phyloP scores from a whole-genome alignment of 1,140 invertebrate species.

The honey bee (Apis mellifera) region Amel_HAv3.1 CM009933.2:4806501-4807000 shows the following conservation, averaged over 20 bases:
- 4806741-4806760: slow-evolving; percentile 75
- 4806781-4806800: slow-evolving; percentile 76
- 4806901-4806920: slow-evolving; percentile 70
- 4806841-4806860: slow-evolving; percentile 70
- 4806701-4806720: not conserved
- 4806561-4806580: slow-evolving; percentile 21
- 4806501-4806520: too few relatives aligned
- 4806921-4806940: slow-evolving; percentile 56
- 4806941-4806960: slow-evolving; percentile 47
- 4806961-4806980: not conserved
- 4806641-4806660: slow-evolving; percentile 56
- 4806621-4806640: slow-evolving; percentile 50
- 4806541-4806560: slow-evolving; percentile 17
- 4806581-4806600: not conserved
- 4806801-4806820: slow-evolving; percentile 73
- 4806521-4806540: too few relatives aligned
- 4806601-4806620: slow-evolving; percentile 32
- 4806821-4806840: slow-evolving; percentile 75
- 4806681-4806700: too few relatives aligned
- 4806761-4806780: slow-evolving; percentile 74
- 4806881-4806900: slow-evolving; percentile 72
- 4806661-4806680: slow-evolving; percentile 32
- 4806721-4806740: not conserved
- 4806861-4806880: slow-evolving; percentile 63
- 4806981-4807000: too few relatives aligned